A percentile compares a stretch with the other conserved stretches of the same genome.
Evolutionary conservation across 92 coral and sea anemone species (phyloP).

Genomic region (Phymanthus crucifer): DNA sequence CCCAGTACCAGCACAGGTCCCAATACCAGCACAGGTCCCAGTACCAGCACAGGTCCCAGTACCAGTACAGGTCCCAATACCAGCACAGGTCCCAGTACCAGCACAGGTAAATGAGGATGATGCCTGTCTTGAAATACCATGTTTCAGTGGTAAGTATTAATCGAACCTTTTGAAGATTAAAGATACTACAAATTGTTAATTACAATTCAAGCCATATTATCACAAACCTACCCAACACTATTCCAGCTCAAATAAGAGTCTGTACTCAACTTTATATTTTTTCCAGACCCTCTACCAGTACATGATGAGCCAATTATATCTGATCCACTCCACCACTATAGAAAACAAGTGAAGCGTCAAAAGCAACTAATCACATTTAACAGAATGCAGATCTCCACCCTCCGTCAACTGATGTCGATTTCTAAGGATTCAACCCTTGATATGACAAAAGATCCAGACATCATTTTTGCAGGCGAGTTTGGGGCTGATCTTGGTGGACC

Average conservation of each 20-base stretch:
- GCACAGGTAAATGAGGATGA: not conserved
- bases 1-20: no score
- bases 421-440: conserved; percentile 1
- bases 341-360: not conserved
- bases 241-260: not conserved
- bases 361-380: conserved; percentile 11
- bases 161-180: not conserved
- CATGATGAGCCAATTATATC: no score
- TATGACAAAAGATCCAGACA: conserved; percentile 7
- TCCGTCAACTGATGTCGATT: conserved; percentile 5
- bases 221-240: not conserved
- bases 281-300: not conserved
- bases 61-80: no score
- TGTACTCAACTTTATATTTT: not conserved
- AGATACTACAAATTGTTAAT: not conserved
- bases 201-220: not conserved
- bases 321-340: not conserved
- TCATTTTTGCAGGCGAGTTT: conserved; percentile 11
- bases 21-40: no score
- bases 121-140: not conserved
- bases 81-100: not conserved
- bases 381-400: conserved; percentile 13
- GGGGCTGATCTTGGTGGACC: conserved; percentile 19
- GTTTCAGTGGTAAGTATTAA: not conserved
- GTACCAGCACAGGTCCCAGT: no score